These are phyloP conservation scores for Agapostemon virescens DNA, from an alignment of 2,888 invertebrate genomes.

Conservation along the genomic window DNA sequence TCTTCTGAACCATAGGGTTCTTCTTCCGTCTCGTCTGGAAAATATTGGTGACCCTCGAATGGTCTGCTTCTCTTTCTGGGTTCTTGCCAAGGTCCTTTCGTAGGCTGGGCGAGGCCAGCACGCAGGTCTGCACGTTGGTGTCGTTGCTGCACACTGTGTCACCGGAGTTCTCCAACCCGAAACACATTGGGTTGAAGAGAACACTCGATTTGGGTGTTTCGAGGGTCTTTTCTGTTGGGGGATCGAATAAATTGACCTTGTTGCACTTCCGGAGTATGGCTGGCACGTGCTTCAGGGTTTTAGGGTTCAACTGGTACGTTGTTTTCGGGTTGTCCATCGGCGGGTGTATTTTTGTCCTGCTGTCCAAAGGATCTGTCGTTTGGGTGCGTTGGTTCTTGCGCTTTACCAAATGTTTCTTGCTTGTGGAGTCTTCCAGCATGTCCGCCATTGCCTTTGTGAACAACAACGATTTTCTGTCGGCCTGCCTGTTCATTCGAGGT, in stretches of 20 bases:
- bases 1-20: constrained; percentile 24
- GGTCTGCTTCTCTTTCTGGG: background rate
- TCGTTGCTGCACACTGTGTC: background rate
- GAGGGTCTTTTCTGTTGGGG: background rate
- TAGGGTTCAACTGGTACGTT: constrained; percentile 15
- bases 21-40: background rate
- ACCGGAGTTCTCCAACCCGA: background rate
- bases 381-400: constrained; percentile 7
- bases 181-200: background rate
- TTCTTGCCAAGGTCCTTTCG: constrained; percentile 2
- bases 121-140: background rate
- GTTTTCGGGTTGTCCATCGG: constrained; percentile 10
- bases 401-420: background rate
- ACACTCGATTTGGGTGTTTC: background rate
- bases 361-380: background rate
- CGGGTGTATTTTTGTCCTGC: background rate
- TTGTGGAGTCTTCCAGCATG: background rate
- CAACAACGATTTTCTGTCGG: background rate
- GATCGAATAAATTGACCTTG: constrained; percentile 12
- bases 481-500: background rate
- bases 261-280: constrained; percentile 34
- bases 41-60: background rate
- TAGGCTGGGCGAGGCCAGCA: constrained; percentile 14
- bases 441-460: background rate
- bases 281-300: constrained; percentile 35